phyloP scores from a whole-genome alignment of 2,797 vertebrate genomes.

The Hemibagrus guttatus region DNA sequence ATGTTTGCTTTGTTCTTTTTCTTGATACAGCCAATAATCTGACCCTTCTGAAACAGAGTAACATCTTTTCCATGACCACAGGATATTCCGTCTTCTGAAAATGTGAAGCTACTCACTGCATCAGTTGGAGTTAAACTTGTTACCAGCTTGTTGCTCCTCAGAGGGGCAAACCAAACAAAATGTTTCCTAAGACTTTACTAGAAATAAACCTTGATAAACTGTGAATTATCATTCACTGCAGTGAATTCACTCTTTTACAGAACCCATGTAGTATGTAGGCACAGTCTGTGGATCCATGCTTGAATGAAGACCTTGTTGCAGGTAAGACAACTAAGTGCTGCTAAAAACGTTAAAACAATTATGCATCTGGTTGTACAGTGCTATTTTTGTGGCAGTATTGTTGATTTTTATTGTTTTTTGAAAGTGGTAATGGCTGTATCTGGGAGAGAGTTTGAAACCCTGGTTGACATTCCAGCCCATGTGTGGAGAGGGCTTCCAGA shows the following conservation, averaged over 20 bases:
- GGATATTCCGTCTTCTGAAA: no score
- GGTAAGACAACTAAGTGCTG: background rate
- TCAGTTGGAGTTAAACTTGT: no score
- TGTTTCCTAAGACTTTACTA: no score
- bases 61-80: no score
- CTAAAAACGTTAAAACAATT: background rate
- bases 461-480: conserved; percentile 83
- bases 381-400: background rate
- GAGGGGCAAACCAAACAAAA: no score
- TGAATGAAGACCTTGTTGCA: background rate
- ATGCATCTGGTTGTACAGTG: background rate
- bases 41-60: no score
- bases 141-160: no score
- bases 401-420: background rate
- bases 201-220: no score
- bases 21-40: no score
- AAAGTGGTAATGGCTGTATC: conserved; percentile 65
- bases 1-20: no score
- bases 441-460: conserved; percentile 73
- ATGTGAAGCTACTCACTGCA: no score
- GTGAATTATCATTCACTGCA: background rate
- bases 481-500: conserved; percentile 85
- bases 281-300: background rate
- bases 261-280: background rate
- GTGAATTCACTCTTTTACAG: background rate